Evolutionary conservation across 2,113 vertebrate species (phyloP).

Genomic region (Hemibagrus wyckioides): DNA sequence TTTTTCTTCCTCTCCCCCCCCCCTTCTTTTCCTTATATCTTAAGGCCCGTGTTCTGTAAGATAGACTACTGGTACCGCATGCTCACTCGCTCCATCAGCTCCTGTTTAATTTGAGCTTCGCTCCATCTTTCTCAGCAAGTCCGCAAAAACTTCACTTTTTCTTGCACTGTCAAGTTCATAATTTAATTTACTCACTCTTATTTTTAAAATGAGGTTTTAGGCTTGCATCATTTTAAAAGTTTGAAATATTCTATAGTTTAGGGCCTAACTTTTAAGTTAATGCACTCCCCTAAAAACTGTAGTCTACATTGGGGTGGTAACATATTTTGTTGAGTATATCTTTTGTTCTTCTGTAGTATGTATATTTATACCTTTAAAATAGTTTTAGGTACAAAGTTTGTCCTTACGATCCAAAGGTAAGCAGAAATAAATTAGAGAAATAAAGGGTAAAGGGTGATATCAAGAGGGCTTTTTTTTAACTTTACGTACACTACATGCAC

Average conservation of each 20-base stretch:
- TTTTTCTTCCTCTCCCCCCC: constrained; percentile 71
- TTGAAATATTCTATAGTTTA: background rate
- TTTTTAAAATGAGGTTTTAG: background rate
- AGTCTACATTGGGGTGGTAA: background rate
- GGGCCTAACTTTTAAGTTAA: background rate
- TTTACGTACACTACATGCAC: background rate
- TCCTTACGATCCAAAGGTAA: background rate
- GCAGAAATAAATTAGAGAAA: background rate
- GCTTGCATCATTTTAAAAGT: background rate
- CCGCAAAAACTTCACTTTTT: constrained; percentile 23
- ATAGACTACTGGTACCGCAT: constrained; percentile 59
- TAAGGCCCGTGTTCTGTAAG: constrained; percentile 70
- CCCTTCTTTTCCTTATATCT: constrained; percentile 74
- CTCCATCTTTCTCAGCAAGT: constrained; percentile 52
- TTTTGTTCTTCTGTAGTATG: background rate
- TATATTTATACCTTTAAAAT: background rate
- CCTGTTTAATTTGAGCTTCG: constrained; percentile 64
- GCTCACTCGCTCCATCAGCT: constrained; percentile 58
- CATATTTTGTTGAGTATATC: background rate
- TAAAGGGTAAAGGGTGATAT: background rate
- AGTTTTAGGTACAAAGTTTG: background rate
- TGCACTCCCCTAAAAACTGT: background rate
- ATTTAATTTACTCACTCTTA: background rate
- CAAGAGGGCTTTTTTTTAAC: no score
- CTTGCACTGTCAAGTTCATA: background rate